Evolutionary conservation across 2,797 vertebrate species (phyloP).

Genomic region (Aldrovandia affinis): DNA sequence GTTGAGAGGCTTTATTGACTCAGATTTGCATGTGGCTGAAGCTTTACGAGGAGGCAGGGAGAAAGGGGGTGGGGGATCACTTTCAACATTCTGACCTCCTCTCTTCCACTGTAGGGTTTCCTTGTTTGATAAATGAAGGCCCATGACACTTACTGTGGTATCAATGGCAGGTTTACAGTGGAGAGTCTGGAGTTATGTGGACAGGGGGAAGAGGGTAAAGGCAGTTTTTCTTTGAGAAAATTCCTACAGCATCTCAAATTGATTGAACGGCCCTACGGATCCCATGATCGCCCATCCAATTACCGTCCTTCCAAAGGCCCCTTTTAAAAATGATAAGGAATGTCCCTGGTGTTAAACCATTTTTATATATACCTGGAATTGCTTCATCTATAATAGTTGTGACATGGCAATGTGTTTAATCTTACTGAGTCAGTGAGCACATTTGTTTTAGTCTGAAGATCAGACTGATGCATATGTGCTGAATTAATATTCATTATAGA

Average conservation of each 20-base stretch:
- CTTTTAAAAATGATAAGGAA: neutral
- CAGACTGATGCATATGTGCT: no score
- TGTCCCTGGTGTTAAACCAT: neutral
- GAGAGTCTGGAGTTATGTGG: conserved; percentile 8
- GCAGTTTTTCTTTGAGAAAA: conserved; percentile 13
- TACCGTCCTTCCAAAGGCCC: neutral
- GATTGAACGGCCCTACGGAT: neutral
- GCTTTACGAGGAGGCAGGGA: neutral
- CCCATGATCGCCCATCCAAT: conserved; percentile 1
- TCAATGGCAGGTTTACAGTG: conserved; percentile 36
- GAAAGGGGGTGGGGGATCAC: neutral
- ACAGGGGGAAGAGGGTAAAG: neutral
- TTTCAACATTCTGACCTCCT: neutral
- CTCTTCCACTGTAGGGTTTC: neutral
- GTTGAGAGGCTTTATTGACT: conserved; percentile 33
- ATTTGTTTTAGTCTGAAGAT: no score
- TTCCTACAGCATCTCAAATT: conserved; percentile 14
- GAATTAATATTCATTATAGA: no score
- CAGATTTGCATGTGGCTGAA: conserved; percentile 57
- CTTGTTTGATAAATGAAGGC: conserved; percentile 31
- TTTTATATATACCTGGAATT: neutral
- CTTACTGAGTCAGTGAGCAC: neutral
- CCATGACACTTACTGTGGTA: conserved; percentile 30
- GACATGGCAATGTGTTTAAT: neutral
- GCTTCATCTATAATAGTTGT: neutral